A percentile compares a stretch with the other conserved stretches of the same genome.
phyloP scores from a whole-genome alignment of 1,140 invertebrate species.

The Trinorchestia longiramus region DNA sequence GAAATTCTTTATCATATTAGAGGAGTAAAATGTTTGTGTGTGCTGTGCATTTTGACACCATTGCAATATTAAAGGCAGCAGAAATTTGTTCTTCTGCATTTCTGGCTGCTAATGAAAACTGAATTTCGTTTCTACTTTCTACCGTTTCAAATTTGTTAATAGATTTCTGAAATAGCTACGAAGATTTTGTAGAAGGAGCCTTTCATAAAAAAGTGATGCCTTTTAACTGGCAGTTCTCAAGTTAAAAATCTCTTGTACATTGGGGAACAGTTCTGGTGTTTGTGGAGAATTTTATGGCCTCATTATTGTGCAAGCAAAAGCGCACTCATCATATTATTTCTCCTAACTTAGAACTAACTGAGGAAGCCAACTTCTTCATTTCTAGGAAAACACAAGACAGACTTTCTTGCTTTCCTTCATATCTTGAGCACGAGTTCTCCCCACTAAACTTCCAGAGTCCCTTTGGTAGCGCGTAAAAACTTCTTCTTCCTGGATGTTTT shows the following conservation, averaged over 20 bases:
- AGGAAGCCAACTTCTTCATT: slow-evolving; percentile 9
- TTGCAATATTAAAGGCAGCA: no score
- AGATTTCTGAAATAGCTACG: neutral
- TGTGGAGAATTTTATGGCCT: slow-evolving; percentile 23
- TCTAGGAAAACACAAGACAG: slow-evolving; percentile 29
- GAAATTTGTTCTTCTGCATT: no score
- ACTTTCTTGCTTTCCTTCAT: slow-evolving; percentile 6
- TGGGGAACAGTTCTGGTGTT: neutral
- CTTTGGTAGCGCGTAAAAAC: slow-evolving; percentile 25
- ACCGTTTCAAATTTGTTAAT: neutral
- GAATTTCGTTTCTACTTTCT: neutral
- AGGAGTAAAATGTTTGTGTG: no score
- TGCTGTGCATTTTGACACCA: no score
- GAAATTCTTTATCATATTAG: no score
- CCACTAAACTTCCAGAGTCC: slow-evolving; percentile 16
- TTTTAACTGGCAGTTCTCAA: neutral
- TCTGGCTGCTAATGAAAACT: neutral
- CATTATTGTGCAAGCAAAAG: slow-evolving; percentile 9
- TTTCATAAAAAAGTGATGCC: neutral
- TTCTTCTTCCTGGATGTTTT: neutral
- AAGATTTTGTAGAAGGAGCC: neutral
- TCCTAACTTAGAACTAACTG: neutral
- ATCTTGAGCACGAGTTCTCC: neutral
- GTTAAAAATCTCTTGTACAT: neutral
- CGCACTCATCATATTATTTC: slow-evolving; percentile 26